Conservation (phyloP, 2,113 vertebrate genomes). For the Pelecanus crispus region DNA sequence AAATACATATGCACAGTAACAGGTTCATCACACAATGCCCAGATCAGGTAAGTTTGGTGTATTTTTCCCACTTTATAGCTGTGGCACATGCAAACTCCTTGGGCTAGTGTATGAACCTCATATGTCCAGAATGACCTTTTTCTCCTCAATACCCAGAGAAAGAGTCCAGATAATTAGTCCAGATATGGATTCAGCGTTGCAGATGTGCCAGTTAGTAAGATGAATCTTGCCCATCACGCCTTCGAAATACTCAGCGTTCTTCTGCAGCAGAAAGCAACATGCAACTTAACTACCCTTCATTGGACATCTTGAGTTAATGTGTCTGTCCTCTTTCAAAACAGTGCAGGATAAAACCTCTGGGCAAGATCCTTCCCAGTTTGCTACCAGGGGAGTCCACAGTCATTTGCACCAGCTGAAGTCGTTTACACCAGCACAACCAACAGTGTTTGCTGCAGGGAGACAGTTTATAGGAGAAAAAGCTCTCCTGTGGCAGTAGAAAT, state of each 20-base stretch:
- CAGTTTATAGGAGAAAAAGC: not conserved
- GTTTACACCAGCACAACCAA: not conserved
- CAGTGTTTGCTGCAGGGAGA: not conserved
- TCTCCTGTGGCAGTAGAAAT: not conserved
- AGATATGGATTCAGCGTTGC: not conserved
- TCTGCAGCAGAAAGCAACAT: not conserved
- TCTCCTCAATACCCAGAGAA: not conserved
- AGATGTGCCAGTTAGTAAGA: not conserved
- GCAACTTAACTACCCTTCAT: not conserved
- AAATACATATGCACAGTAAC: not conserved
- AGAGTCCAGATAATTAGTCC: not conserved
- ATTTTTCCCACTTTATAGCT: not conserved
- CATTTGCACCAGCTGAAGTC: not conserved
- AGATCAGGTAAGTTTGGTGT: not conserved
- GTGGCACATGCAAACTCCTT: not conserved
- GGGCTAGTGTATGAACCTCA: not conserved
- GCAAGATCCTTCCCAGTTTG: not conserved
- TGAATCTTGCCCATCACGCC: not conserved
- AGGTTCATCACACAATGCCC: too few relatives aligned
- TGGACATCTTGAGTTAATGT: not conserved
- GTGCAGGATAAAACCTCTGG: not conserved
- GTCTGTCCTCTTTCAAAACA: not conserved
- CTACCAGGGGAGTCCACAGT: not conserved
- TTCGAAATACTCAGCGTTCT: not conserved
- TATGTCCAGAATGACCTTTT: not conserved